Evolutionary conservation across 1,140 invertebrate species (phyloP), one percentile per base, ranked within the genome.

Genomic region (Pachypsylla venusta): DNA sequence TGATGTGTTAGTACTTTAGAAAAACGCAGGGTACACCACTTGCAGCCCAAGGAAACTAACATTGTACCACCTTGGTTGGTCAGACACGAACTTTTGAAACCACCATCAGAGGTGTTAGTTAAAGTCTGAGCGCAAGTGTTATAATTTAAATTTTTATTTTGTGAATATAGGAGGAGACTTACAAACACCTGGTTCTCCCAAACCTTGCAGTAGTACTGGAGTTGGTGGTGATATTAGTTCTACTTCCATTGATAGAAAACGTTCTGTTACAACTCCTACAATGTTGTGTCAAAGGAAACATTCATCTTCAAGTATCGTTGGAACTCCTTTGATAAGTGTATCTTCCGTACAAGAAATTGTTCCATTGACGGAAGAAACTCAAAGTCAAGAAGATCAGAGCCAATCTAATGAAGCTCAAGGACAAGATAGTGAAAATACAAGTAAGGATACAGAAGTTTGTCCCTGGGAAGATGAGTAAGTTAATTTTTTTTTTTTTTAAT

Each of bases 381-480:
- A 10, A 48, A n/a, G 42, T 48, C 5, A 48, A 5, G 42, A 48
- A 48, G 42, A 22, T 48, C 42, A 48, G 22, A 48, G n/a, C 3
- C n/a, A 48, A 19, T 10, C 30, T 35, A 35, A 10, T 16, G 42
- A 48, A 22, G 25, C 16, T 20, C 13, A 30, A 13, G 20, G 25
- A 13, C 42, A 57, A 10, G 54, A 27, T 42, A 26, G 26, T 20
- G 40, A 58, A n/a, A 25, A 16, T 20, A 22, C 22, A 42, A 71
- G 74, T 60, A 84, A 83, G 74, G 76, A 76, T 71, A 84, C 81
- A 71, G 82, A 87, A 71, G 81, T 88, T 68, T 89, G 87, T 76
- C 87, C 87, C 55, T 89, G 86, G 86, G 87, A 89, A 78, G 85
- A 89, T 71, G 85, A 88, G 87, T 89, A 75, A 85, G 85, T 86